Conservation (phyloP, 2,888 invertebrate species). For the Melanotus villosus region DNA sequence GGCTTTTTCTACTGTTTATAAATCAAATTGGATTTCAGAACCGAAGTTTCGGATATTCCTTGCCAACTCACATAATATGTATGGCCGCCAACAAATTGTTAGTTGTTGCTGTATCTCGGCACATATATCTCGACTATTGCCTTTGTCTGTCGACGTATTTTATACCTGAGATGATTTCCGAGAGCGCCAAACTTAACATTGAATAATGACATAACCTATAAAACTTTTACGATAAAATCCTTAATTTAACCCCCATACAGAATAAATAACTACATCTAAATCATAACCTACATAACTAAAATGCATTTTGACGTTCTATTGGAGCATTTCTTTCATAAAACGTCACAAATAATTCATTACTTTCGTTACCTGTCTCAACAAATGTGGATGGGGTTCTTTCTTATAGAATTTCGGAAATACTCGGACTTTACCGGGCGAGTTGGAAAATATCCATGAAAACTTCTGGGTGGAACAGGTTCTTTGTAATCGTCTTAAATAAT, state of each 20-base stretch:
- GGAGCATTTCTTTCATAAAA: no score
- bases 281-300: no score
- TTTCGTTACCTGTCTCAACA: no score
- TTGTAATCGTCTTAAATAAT: no score
- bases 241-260: not conserved
- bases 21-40: constrained; percentile 65
- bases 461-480: no score
- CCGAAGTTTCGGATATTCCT: constrained; percentile 59
- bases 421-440: no score
- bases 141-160: constrained; percentile 58
- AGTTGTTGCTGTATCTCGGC: constrained; percentile 59
- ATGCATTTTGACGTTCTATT: no score
- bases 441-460: no score
- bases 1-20: constrained; percentile 65
- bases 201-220: constrained; percentile 30
- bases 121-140: constrained; percentile 59
- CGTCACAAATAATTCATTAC: no score
- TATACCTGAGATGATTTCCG: constrained; percentile 57
- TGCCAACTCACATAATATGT: constrained; percentile 55
- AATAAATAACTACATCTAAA: no score
- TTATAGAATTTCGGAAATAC: no score
- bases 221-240: constrained; percentile 27
- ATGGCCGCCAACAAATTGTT: constrained; percentile 60
- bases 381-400: no score
- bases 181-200: constrained; percentile 46